Percentiles rank a stretch among this genome's conserved stretches.
These are phyloP conservation scores for Diadophis punctatus DNA, from an alignment of 2,113 vertebrate species.

Conservation along the genomic window DNA sequence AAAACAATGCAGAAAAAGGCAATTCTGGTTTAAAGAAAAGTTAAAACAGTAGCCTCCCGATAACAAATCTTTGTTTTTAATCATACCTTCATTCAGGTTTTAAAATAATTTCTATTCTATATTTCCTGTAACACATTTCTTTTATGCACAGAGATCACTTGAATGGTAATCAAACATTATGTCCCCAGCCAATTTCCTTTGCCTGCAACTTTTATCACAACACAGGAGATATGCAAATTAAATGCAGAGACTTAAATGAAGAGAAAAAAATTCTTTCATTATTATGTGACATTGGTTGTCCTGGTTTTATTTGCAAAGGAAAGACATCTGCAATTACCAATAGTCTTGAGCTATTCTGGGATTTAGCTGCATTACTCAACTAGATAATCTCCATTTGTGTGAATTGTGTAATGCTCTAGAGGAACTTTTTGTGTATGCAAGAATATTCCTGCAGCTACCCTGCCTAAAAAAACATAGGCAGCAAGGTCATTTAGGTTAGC, in stretches of 20 bases:
- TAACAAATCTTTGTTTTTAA: conserved; percentile 48
- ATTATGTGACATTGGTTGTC: conserved; percentile 36
- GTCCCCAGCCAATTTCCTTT: neutral
- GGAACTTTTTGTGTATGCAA: neutral
- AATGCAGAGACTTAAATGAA: fast-evolving
- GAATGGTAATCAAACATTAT: conserved; percentile 42
- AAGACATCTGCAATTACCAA: conserved; percentile 12
- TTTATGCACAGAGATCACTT: conserved; percentile 32
- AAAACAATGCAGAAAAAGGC: neutral
- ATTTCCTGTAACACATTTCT: conserved; percentile 26
- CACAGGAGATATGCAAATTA: neutral
- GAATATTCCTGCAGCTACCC: neutral
- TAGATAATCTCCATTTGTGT: conserved; percentile 10
- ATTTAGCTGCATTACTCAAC: neutral
- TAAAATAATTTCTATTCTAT: conserved; percentile 43
- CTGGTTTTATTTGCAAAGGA: conserved; percentile 2
- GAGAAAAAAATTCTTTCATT: neutral
- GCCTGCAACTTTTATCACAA: neutral
- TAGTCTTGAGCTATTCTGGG: conserved; percentile 6
- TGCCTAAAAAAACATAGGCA: neutral
- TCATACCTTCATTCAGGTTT: conserved; percentile 26
- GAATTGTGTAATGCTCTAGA: conserved; percentile 26
- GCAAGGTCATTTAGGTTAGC: neutral
- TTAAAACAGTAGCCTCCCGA: conserved; percentile 29
- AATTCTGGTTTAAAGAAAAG: conserved; percentile 24